Base-by-base conservation (phyloP, 2,888 invertebrate species). In the Nycteola revayana region DNA sequence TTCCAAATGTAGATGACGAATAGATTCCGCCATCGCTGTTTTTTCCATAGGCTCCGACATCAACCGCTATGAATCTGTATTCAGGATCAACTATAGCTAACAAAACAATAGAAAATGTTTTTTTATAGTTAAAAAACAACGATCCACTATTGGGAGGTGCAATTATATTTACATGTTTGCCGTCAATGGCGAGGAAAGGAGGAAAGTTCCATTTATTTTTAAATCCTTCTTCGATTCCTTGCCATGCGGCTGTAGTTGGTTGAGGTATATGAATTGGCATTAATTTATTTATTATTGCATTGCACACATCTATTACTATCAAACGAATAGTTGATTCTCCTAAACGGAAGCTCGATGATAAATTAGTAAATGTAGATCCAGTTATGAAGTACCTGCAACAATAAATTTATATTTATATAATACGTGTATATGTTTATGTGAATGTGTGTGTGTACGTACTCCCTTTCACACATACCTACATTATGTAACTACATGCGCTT, bases 11-110 rank as follows among this genome's bases (percentile, higher is more conserved):
- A 38, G 29, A 41, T 37, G 38, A 31, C 14, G 32, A 28, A 17
- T 26, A 30, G 18, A 41, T 41, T n/a, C 57, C 61, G 7, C 63
- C 61, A 44, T 71, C 68, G 51, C 61, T 62, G 39, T 59, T 53
- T 30, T 49, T 51, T 4, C 65, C 66, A 42, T 51, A 56, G 27
- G 47, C 47, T 11, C 73, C 67, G 32, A 65, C 57, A 42, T 66
- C 59, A n/a, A 60, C 51, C 21, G 53, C 38, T 21, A 54, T 47
- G 27, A 40, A 37, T 27, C 25, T 42, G 20, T 40, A 30, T 21
- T 32, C 34, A 20, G 47, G 31, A 24, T 42, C 38, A 32, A 34
- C 42, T 28, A 35, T 23, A 9, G 38, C 37, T 25, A 42, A 33
- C 25, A 42, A 24, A 8, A 41, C 41, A 24, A 31, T 37, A 25